Conservation (phyloP, 1,140 invertebrate species). For the Trachymyrmex cornetzi region DNA sequence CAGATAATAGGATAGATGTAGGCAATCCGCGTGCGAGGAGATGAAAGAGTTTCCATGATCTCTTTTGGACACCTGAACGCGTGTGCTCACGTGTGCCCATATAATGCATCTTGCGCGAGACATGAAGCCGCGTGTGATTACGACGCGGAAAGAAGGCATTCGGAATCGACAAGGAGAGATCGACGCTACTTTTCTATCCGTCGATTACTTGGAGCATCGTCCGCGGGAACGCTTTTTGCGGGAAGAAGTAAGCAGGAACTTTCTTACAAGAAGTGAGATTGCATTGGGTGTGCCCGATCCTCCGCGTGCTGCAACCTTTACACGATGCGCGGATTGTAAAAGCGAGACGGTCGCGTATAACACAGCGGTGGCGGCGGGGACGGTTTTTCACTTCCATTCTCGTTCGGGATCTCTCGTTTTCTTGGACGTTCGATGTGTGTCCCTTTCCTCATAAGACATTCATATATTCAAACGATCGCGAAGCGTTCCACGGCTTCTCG, state of each 20-base stretch:
- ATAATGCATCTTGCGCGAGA: slow-evolving; percentile 29
- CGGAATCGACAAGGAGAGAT: slow-evolving; percentile 11
- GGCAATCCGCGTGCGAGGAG: background rate
- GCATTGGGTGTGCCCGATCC: slow-evolving; percentile 55
- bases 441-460: slow-evolving; percentile 74
- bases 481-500: slow-evolving; percentile 73
- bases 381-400: slow-evolving; percentile 58
- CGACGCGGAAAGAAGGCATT: slow-evolving; percentile 8
- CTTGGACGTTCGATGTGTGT: slow-evolving; percentile 39
- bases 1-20: slow-evolving; percentile 52
- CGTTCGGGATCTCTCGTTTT: slow-evolving; percentile 30
- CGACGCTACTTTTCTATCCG: slow-evolving; percentile 33
- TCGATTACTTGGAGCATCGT: slow-evolving; percentile 46
- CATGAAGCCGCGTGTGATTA: slow-evolving; percentile 16
- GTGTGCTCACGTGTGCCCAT: background rate
- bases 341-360: slow-evolving; percentile 3
- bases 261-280: slow-evolving; percentile 62
- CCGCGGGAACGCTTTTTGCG: slow-evolving; percentile 52
- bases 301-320: slow-evolving; percentile 49
- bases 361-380: background rate
- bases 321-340: slow-evolving; percentile 41
- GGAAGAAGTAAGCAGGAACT: slow-evolving; percentile 47
- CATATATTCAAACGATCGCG: slow-evolving; percentile 77
- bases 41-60: slow-evolving; percentile 30
- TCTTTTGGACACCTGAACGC: slow-evolving; percentile 6